Percentiles rank a stretch among this genome's conserved stretches.
phyloP scores from a whole-genome alignment of 2,888 invertebrate genomes.

The Lapara coniferarum region DNA sequence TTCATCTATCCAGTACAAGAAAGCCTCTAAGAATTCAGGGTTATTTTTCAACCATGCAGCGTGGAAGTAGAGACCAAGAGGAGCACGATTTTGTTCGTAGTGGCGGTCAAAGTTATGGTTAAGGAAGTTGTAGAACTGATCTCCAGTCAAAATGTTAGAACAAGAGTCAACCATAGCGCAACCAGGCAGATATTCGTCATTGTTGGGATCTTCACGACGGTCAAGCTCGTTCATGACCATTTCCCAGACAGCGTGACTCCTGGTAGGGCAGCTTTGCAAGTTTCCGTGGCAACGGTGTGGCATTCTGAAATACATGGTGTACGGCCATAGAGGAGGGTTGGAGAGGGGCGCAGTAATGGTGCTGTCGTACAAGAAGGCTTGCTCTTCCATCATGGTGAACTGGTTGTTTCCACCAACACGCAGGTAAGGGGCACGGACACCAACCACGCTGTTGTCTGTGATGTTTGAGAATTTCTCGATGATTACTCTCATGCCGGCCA shows the following conservation, averaged over 20 bases:
- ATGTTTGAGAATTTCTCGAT: slow-evolving; percentile 95
- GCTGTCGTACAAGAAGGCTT: slow-evolving; percentile 97
- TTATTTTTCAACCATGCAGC: slow-evolving; percentile 97
- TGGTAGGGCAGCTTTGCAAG: slow-evolving; percentile 94
- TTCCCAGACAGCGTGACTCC: slow-evolving; percentile 97
- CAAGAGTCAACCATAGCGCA: slow-evolving; percentile 98
- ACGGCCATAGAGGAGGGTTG: slow-evolving; percentile 98
- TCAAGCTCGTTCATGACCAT: slow-evolving; percentile 98
- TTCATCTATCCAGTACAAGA: slow-evolving; percentile 97
- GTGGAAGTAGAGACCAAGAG: slow-evolving; percentile 95
- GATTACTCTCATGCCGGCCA: slow-evolving; percentile 96
- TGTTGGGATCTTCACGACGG: slow-evolving; percentile 94
- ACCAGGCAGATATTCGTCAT: slow-evolving; percentile 94
- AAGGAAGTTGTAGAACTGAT: slow-evolving; percentile 97
- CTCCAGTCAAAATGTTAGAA: slow-evolving; percentile 95
- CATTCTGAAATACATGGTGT: slow-evolving; percentile 99
- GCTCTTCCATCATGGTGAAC: slow-evolving; percentile 98
- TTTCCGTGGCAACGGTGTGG: slow-evolving; percentile 97
- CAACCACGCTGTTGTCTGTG: slow-evolving; percentile 95
- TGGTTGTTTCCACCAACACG: slow-evolving; percentile 97
- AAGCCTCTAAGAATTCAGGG: slow-evolving; percentile 95
- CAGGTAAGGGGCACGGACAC: slow-evolving; percentile 94
- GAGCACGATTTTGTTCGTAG: slow-evolving; percentile 95
- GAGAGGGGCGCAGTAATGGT: slow-evolving; percentile 96
- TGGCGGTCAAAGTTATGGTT: slow-evolving; percentile 97